A percentile compares a stretch with the other conserved stretches of the same genome.
These are phyloP conservation scores for Oreochromis spilurus DNA, from an alignment of 2,113 vertebrate species.

Conservation along the genomic window DNA sequence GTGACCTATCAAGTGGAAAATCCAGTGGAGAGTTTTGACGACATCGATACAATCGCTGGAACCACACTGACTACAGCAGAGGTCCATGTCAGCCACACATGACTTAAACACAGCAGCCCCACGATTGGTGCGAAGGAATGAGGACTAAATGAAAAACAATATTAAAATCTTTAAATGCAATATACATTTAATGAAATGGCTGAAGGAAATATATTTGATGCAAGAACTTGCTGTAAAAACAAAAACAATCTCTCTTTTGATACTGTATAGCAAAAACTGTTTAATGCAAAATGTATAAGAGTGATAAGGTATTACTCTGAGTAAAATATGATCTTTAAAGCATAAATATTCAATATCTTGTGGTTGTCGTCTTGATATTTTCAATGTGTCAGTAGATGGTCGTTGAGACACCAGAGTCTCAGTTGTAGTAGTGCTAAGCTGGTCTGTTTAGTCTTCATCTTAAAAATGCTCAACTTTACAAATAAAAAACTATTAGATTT, in stretches of 20 bases:
- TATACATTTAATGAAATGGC: background rate
- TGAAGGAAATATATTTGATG: background rate
- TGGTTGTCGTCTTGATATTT: background rate
- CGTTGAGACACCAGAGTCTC: background rate
- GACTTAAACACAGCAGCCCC: background rate
- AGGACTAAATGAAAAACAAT: background rate
- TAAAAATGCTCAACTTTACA: background rate
- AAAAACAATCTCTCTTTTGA: background rate
- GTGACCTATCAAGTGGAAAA: conserved; percentile 42
- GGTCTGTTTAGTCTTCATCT: background rate
- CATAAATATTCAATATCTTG: background rate
- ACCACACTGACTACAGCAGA: background rate
- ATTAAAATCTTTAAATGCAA: background rate
- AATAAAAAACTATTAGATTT: background rate
- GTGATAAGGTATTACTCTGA: background rate
- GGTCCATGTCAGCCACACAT: background rate
- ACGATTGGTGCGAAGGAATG: background rate
- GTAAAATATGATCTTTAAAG: background rate
- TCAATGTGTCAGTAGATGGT: background rate
- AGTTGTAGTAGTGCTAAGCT: background rate
- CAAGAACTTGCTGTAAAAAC: background rate
- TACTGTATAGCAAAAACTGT: background rate
- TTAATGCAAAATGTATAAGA: background rate
- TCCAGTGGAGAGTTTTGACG: conserved; percentile 41
- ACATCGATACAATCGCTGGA: conserved; percentile 6